These are phyloP conservation scores for Pseudochirops corinnae DNA, from an alignment of 2,797 vertebrate species.

Conservation along the genomic window DNA sequence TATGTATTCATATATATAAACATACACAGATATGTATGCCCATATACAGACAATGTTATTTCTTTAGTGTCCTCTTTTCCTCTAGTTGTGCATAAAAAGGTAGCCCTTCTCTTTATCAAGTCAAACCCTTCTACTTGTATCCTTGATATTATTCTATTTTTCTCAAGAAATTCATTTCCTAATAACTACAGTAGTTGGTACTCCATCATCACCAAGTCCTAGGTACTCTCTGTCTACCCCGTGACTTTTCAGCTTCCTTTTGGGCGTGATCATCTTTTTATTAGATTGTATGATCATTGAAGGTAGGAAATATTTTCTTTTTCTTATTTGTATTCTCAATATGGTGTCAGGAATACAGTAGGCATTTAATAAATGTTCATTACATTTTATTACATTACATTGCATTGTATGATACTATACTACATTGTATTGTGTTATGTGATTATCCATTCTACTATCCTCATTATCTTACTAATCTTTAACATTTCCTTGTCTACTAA, in stretches of 20 bases:
- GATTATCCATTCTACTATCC: not conserved
- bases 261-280: not conserved
- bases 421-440: not conserved
- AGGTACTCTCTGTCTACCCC: not conserved
- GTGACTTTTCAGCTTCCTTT: not conserved
- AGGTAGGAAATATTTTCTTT: not conserved
- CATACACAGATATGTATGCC: no score
- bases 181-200: not conserved
- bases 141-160: not conserved
- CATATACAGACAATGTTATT: not conserved
- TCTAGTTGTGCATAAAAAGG: not conserved
- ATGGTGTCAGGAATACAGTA: not conserved
- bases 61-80: not conserved
- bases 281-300: not conserved
- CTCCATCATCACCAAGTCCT: not conserved
- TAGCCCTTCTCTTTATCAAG: not conserved
- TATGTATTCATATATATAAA: no score
- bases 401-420: not conserved
- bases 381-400: not conserved
- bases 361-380: not conserved
- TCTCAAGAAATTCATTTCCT: not conserved
- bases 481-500: not conserved
- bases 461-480: not conserved
- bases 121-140: not conserved
- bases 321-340: not conserved